Evolutionary conservation across 2,888 invertebrate genomes (phyloP), one percentile per base, ranked within the genome.

Genomic region (Liopterus haemorrhoidalis): DNA sequence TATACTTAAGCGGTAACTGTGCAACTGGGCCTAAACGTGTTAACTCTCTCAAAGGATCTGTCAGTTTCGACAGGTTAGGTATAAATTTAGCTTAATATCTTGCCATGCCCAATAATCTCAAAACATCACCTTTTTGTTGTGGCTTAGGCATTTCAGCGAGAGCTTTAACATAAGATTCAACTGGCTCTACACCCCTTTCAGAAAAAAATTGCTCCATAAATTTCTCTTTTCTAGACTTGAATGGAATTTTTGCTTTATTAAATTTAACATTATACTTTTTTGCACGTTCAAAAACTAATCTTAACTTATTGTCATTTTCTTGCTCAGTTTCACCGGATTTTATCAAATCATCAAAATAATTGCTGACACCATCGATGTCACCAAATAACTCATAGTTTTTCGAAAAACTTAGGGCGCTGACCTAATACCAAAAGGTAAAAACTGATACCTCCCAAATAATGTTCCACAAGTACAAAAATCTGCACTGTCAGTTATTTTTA

Each of bases 41-140:
- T 9, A 57, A 41, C 8, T 53, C 32, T 45, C 56, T 47, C n/a
- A 59, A 31, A 5, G 54, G 52, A n/a, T 49, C 53, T 9, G 53
- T 49, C n/a, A 52, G 40, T 41, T 50, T 43, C 3, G 53, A 56
- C 31, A 58, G 30, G 16, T 51, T 57, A 9, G 53, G 53, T 18
- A 56, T 22, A 49, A 54, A 58, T 50, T 50, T 50, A 16, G 49
- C 45, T 20, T 54, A 25, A 47, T 47, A 57, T 30, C 52, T 56
- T 6, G 41, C 50, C 48, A 55, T 55, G 5, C 53, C 56, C 15
- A 57, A 41, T 41, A 54, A 36, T 45, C 56, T 45, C 12, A 54
- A 21, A 8, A 58, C 15, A 6, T 54, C 51, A 9, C 11, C 44
- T 49, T 50, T 53, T 32, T 50, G 41, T 22, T 46, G 27, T 14